A percentile compares a stretch with the other conserved stretches of the same genome.
phyloP scores from a whole-genome alignment of 2,888 invertebrate genomes.

The Drosophila longiperda region DNA sequence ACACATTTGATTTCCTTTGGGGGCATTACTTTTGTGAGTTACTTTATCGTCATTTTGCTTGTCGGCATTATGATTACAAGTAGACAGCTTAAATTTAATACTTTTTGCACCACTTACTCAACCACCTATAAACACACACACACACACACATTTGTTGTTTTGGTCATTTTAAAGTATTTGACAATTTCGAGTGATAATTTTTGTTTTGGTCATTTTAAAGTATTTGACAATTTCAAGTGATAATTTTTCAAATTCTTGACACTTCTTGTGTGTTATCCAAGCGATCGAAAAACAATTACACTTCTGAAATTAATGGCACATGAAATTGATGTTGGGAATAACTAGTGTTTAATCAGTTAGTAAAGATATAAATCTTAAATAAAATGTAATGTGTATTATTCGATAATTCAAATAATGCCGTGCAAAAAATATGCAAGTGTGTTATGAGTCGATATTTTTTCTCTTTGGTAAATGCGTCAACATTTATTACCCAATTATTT shows the following conservation, averaged over 20 bases:
- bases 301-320: constrained; percentile 71
- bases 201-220: constrained; percentile 74
- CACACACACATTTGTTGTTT: constrained; percentile 56
- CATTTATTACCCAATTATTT: neutral
- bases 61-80: constrained; percentile 40
- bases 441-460: neutral
- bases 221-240: constrained; percentile 62
- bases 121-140: neutral
- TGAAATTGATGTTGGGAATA: constrained; percentile 42
- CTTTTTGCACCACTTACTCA: neutral
- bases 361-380: neutral
- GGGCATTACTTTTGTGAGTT: constrained; percentile 14
- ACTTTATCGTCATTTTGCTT: constrained; percentile 23
- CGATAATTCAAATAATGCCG: neutral
- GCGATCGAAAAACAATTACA: constrained; percentile 79
- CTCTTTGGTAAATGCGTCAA: neutral
- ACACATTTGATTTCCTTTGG: constrained; percentile 30
- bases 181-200: constrained; percentile 64
- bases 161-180: constrained; percentile 69
- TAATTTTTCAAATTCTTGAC: constrained; percentile 52
- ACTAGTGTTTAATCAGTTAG: neutral
- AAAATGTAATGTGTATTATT: neutral
- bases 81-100: constrained; percentile 27
- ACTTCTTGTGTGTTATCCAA: constrained; percentile 65
- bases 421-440: neutral